These are phyloP conservation scores for Rana temporaria DNA, from an alignment of 2,113 vertebrate genomes.

Conservation along the genomic window DNA sequence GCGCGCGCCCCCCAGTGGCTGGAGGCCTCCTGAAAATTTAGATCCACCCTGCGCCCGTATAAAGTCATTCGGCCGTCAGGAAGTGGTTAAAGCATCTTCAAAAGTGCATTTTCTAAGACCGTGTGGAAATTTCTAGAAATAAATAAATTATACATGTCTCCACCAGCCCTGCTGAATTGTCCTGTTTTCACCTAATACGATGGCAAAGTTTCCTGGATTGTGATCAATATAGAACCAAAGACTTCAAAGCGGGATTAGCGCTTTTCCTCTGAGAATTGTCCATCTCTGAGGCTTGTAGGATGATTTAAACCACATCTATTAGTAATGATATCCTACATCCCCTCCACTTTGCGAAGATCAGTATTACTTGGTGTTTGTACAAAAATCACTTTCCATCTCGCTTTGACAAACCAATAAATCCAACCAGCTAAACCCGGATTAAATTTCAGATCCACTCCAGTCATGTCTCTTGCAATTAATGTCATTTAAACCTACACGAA, in stretches of 20 bases:
- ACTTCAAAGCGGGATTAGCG: conserved; percentile 34
- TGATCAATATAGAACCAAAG: conserved; percentile 21
- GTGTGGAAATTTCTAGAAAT: too few species aligned
- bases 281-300: conserved; percentile 9
- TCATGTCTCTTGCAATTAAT: conserved; percentile 33
- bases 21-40: too few species aligned
- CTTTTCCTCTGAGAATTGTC: conserved; percentile 1
- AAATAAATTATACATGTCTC: too few species aligned
- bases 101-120: too few species aligned
- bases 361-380: conserved; percentile 32
- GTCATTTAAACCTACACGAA: conserved; percentile 52
- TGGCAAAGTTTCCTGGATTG: neutral
- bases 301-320: conserved; percentile 45
- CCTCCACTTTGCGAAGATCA: conserved; percentile 25
- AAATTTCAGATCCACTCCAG: conserved; percentile 46
- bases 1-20: too few species aligned
- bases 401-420: conserved; percentile 50
- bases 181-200: too few species aligned
- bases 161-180: too few species aligned
- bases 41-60: too few species aligned
- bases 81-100: too few species aligned
- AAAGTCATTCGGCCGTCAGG: too few species aligned
- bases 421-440: conserved; percentile 36
- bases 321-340: conserved; percentile 49
- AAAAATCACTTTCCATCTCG: conserved; percentile 38